Evolutionary conservation across 2,888 invertebrate genomes (phyloP).

Genomic region (Dermolepida albohirtum): DNA sequence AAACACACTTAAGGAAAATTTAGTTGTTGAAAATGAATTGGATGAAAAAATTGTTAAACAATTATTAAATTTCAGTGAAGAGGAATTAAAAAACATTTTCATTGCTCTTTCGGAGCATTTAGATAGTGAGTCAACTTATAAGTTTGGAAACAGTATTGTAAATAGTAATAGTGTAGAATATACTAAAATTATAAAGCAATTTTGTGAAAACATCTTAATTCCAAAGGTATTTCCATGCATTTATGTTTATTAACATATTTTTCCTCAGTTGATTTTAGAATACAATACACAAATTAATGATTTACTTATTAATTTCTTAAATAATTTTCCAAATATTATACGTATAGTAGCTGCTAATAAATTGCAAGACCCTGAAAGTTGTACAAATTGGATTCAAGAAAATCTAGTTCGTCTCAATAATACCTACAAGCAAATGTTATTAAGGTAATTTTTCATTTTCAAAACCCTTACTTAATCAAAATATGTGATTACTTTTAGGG

Average conservation of each 20-base stretch:
- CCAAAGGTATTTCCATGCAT: constrained; percentile 16
- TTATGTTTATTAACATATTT: neutral
- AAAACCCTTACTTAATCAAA: neutral
- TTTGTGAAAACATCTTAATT: constrained; percentile 7
- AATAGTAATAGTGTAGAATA: neutral
- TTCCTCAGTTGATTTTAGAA: constrained; percentile 18
- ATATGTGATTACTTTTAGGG: constrained; percentile 7
- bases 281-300: constrained; percentile 15
- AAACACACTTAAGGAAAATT: constrained; percentile 1
- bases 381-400: constrained; percentile 10
- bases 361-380: neutral
- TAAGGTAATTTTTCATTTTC: constrained; percentile 10
- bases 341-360: constrained; percentile 1
- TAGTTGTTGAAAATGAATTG: constrained; percentile 5
- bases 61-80: constrained; percentile 2
- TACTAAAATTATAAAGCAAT: neutral
- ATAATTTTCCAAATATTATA: constrained; percentile 1
- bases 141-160: constrained; percentile 18
- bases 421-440: constrained; percentile 4
- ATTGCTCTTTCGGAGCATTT: neutral
- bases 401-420: neutral
- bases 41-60: neutral
- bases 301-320: constrained; percentile 17
- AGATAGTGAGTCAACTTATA: constrained; percentile 12
- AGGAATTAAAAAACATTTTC: constrained; percentile 1